A percentile compares a stretch with the other conserved stretches of the same genome.
Conservation (phyloP, 2,113 vertebrate genomes). For the Poecilia latipinna region DNA sequence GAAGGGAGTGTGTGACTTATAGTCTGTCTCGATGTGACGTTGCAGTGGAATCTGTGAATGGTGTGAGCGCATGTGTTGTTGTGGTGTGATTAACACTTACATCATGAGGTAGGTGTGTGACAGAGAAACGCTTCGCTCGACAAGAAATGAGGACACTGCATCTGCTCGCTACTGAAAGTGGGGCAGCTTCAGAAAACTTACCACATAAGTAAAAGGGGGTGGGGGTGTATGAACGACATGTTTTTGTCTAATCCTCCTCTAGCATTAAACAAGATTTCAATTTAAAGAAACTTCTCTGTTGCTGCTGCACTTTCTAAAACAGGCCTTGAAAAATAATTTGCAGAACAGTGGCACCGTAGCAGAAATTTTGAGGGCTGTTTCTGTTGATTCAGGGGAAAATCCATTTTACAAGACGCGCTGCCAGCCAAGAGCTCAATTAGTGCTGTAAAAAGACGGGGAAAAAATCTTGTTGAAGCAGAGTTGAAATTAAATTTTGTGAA, state of each 20-base stretch:
- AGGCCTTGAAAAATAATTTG: conserved; percentile 42
- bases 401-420: conserved; percentile 59
- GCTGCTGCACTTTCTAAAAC: neutral
- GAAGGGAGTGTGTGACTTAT: conserved; percentile 43
- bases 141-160: conserved; percentile 53
- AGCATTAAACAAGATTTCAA: conserved; percentile 17
- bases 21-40: conserved; percentile 38
- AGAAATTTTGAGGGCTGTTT: conserved; percentile 56
- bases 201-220: conserved; percentile 7
- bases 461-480: conserved; percentile 37
- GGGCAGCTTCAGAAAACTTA: conserved; percentile 34
- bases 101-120: conserved; percentile 70
- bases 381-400: conserved; percentile 71
- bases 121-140: conserved; percentile 44
- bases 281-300: conserved; percentile 14
- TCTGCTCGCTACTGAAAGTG: conserved; percentile 50
- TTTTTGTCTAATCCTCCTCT: conserved; percentile 4
- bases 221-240: neutral
- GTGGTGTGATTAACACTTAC: conserved; percentile 71
- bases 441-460: conserved; percentile 42
- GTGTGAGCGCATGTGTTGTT: conserved; percentile 60
- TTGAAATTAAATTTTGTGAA: conserved; percentile 57
- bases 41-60: conserved; percentile 61
- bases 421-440: conserved; percentile 70
- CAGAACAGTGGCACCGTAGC: conserved; percentile 21